Base-by-base conservation (phyloP, 2,113 vertebrate genomes). In the Spheniscus mendiculus region DNA sequence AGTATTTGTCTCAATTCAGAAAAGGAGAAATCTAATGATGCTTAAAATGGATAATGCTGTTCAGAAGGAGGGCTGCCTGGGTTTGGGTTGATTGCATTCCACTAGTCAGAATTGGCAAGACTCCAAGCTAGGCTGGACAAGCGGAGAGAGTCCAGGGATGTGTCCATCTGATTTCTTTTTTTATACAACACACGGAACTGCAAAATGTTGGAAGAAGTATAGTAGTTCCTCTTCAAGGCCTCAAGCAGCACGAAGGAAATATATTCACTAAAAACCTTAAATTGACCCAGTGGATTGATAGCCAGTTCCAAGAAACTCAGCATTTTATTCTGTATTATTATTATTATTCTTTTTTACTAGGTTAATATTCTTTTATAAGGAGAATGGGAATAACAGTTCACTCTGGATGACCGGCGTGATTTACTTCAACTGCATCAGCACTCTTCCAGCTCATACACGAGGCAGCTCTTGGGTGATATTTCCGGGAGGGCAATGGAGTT, bases 301-400 rank as follows among this genome's bases (percentile, higher is more conserved):
- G 47, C 18, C 36, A 73, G 62, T 83, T 97, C 91, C 91, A 89
- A 95, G 89, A 95, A 93, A 78, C 34, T 89, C 91, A 96, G 83
- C 72, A 26, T 63, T 96, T 67, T 63, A 71, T 78, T 69, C 61
- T 67, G 13, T 29, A 40, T 65, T 50, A 18, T 63, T 50, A 18
- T 63, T 63, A 36, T 71, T 49, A 15, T 77, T 38, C 56, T 58
- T 40, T 63, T 92, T 73, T n/a, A 70, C 61, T 69, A 29, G 40
- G 58, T 80, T 92, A 95, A 92, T 88, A 96, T 90, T 93, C 56
- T 91, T 95, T 96, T 91, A 96, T 82, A 97, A 80, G 94, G 62
- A 94, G 78, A 94, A 95, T 88, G 93, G 95, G 91, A 96, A 94
- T 96, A 94, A 42, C 59, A 87, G 87, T 77, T 93, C 89, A 55